Evolutionary conservation across 2,113 vertebrate genomes (phyloP), one percentile per base, ranked within the genome.

Genomic region (Cacatua alba): DNA sequence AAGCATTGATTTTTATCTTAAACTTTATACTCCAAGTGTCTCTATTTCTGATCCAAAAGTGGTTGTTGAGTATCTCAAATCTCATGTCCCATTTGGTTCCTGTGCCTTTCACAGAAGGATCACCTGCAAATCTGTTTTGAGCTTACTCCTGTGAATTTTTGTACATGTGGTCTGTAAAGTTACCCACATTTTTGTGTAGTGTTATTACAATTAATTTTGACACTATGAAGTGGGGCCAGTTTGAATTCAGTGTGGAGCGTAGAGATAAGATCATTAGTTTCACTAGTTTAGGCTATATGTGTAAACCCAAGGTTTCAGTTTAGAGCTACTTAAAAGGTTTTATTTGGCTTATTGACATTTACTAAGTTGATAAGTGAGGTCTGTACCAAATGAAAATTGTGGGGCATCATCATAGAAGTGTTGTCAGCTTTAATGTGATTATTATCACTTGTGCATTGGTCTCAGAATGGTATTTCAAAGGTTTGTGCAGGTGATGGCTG

Each of bases 151-250:
- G 0, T 1, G n/a, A 11, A 2, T 37, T 81, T 70, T 48, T 71
- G 11, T 71, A 4, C 23, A 8, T 55, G 3, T 25, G 9, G 11
- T 62, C n/a, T 2, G 39, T 57, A 19, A 1, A 1, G 5, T 77
- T 88, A 64, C 15, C 43, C 8, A 53, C 13, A 7, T 37, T 70
- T 80, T 76, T 43, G 15, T 2, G 1, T 70, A 41, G 31, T 11
- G 10, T 90, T 80, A 39, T 43, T n/a, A 6, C 2, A 16, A 1
- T 65, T 41, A 43, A 28, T 71, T 82, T 62, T 88, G 43, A 51
- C 2, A 1, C 3, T 8, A 10, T 64, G 20, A 82, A 68, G 8
- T 49, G 70, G 57, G 39, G 49, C 4, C 4, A 13, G 43, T 87
- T 68, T 65, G 6, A 75, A 75, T 84, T 82, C 24, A 52, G 9